Conservation (phyloP, 2,888 invertebrate species). For the Dolichopus griseipennis region DNA sequence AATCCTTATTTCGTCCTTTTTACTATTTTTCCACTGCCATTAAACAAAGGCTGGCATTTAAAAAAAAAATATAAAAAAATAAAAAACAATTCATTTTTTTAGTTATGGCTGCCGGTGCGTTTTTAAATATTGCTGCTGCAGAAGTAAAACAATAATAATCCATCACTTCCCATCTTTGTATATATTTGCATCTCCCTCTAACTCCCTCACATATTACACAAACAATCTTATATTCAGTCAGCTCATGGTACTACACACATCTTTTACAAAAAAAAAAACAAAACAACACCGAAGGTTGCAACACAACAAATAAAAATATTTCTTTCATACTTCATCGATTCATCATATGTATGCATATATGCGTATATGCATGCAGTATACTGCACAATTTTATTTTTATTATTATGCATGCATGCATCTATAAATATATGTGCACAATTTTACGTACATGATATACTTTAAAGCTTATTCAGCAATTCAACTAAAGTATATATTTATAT, state of each 20-base stretch:
- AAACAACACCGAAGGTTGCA: neutral
- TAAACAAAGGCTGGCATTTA: too few species aligned
- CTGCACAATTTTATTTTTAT: too few species aligned
- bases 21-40: too few species aligned
- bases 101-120: slow-evolving; percentile 3
- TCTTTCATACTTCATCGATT: neutral
- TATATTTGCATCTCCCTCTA: neutral
- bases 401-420: too few species aligned
- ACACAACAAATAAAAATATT: neutral
- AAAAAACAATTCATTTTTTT: neutral
- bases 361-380: neutral
- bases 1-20: too few species aligned
- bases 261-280: neutral
- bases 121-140: neutral
- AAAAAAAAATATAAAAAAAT: too few species aligned
- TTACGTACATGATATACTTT: too few species aligned
- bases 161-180: neutral
- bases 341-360: neutral
- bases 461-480: too few species aligned
- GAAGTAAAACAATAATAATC: neutral
- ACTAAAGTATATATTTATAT: too few species aligned
- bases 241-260: too few species aligned
- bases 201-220: neutral
- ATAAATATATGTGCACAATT: too few species aligned
- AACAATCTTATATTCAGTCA: neutral